phyloP scores from a whole-genome alignment of 2,113 vertebrate genomes.

The Thalassarche chlororhynchos region DNA sequence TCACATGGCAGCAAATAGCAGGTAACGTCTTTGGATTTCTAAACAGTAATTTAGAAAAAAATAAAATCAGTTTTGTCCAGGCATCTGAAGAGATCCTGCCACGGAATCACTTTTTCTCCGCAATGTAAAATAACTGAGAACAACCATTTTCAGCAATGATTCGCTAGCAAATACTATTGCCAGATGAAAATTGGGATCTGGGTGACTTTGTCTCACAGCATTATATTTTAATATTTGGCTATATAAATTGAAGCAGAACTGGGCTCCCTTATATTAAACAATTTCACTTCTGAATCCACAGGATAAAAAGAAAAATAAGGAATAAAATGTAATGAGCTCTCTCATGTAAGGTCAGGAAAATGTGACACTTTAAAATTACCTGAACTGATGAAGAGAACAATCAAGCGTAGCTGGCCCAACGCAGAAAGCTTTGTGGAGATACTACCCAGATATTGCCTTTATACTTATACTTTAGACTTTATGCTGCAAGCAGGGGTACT shows the following conservation, averaged over 20 bases:
- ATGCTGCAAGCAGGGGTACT: neutral
- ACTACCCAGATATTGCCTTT: neutral
- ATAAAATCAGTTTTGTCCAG: neutral
- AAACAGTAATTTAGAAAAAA: constrained; percentile 39
- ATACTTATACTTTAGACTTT: neutral
- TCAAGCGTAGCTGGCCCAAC: fast-evolving
- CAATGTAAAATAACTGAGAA: neutral
- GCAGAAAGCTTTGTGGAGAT: neutral
- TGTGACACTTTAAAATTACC: neutral
- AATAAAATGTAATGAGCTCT: neutral
- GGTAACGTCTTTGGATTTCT: neutral
- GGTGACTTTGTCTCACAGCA: neutral
- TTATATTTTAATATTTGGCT: neutral
- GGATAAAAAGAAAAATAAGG: neutral
- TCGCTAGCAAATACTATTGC: neutral
- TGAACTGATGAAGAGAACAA: neutral
- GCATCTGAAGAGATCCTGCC: neutral
- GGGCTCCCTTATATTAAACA: neutral
- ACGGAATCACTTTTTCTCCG: neutral
- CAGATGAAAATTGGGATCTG: neutral
- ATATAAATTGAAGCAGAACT: neutral
- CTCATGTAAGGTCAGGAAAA: neutral
- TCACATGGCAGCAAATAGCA: neutral
- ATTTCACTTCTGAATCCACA: neutral
- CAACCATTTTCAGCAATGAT: neutral